These are phyloP conservation scores for Pomatostomus ruficeps DNA, from an alignment of 2,113 vertebrate species.

Conservation along the genomic window DNA sequence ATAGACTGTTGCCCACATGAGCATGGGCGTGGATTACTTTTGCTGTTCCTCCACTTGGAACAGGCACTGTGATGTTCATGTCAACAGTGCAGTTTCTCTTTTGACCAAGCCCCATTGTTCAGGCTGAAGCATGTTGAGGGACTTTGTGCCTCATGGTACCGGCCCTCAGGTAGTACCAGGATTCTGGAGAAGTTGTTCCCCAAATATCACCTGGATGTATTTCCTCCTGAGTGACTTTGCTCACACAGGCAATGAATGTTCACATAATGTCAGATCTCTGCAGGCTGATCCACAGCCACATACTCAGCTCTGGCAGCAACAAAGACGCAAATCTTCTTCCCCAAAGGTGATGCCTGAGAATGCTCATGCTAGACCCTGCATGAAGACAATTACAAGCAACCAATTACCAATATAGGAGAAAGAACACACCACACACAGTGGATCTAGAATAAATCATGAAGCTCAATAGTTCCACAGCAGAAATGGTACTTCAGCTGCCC, in stretches of 20 bases:
- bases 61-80: background rate
- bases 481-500: background rate
- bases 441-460: background rate
- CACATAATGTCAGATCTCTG: background rate
- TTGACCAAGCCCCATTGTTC: background rate
- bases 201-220: slow-evolving; percentile 22
- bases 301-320: background rate
- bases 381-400: background rate
- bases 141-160: background rate
- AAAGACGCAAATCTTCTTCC: background rate
- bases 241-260: slow-evolving; percentile 18
- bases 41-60: slow-evolving; percentile 17
- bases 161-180: background rate
- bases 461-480: background rate
- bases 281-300: slow-evolving; percentile 3
- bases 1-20: background rate
- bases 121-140: background rate
- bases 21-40: slow-evolving; percentile 30
- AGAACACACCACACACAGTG: background rate
- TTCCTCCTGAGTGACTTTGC: slow-evolving; percentile 7
- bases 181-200: slow-evolving; percentile 8
- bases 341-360: background rate
- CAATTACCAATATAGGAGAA: background rate
- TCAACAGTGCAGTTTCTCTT: slow-evolving; percentile 21
- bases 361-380: background rate